Evolutionary conservation across 2,888 invertebrate genomes (phyloP).

Genomic region (Machimus atricapillus): DNA sequence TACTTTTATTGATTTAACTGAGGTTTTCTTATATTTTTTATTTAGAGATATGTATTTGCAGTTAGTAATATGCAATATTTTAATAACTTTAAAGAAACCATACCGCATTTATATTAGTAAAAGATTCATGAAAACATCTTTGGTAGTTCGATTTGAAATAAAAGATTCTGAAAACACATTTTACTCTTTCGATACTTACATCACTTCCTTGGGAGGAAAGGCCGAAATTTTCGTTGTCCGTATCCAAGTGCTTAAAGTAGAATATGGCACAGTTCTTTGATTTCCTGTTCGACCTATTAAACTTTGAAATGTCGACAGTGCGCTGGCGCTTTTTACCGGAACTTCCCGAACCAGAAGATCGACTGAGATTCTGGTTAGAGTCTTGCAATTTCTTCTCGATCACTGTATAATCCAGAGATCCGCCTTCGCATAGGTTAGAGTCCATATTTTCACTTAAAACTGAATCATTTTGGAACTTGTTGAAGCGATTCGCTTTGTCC

Average conservation of each 20-base stretch:
- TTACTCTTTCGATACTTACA: conserved; percentile 53
- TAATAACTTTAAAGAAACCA: not conserved
- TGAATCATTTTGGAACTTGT: conserved; percentile 52
- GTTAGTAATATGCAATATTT: too few species aligned
- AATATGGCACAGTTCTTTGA: conserved; percentile 84
- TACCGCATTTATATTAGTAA: not conserved
- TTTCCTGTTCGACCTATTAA: conserved; percentile 76
- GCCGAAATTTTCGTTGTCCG: conserved; percentile 77
- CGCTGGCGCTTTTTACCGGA: conserved; percentile 65
- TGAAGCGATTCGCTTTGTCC: conserved; percentile 18
- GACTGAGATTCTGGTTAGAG: conserved; percentile 44
- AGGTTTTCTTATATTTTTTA: too few species aligned
- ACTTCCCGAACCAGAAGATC: conserved; percentile 38
- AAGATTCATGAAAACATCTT: not conserved
- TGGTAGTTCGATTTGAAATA: too few species aligned
- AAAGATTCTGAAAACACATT: not conserved
- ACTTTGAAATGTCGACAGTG: conserved; percentile 68
- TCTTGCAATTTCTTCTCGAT: conserved; percentile 18
- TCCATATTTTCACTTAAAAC: conserved; percentile 50
- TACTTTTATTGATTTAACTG: too few species aligned
- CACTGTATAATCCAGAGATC: conserved; percentile 34
- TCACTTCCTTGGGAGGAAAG: conserved; percentile 59
- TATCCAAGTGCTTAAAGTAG: conserved; percentile 86
- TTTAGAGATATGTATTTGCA: too few species aligned
- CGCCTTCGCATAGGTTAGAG: conserved; percentile 30